Base-by-base conservation (phyloP, 1,140 invertebrate genomes). In the Arion vulgaris region DNA sequence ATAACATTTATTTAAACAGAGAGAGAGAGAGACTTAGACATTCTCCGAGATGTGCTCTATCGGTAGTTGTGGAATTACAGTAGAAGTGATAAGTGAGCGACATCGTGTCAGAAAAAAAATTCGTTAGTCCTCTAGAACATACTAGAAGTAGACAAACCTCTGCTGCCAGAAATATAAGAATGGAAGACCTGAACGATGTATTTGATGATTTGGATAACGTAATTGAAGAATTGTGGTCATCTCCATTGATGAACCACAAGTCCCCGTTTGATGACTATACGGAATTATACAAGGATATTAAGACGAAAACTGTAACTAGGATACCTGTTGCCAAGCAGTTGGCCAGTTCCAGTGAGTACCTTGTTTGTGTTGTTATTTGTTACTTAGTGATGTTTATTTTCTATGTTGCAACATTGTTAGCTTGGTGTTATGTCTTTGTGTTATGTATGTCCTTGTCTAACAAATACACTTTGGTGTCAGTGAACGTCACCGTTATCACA, bases 261-360 rank as follows among this genome's bases (percentile, higher is more conserved):
- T 90, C 89, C 32, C 89, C 89, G 11, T 90, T 90, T 83, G 87
- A 88, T 78, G 89, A 90, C 78, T 90, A 88, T 79, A 87, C 87
- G 84, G 88, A 90, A 81, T 82, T 90, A 57, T 90, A 85, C 84
- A 86, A 85, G 23, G 87, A 89, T 41, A 87, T 90, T 39, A 75
- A 83, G 23, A 49, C 75, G 32, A 53, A 75, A 28, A 66, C 4
- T 11, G 7, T 15, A 11, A 28, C 62, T 7, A 23, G n/a, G 62
- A 66, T 66, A 66, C 51, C 51, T 57, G 51, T 57, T 19, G 9
- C 23, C 2, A 34, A 34, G 17, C 0, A 28, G n/a, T 11, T 28
- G n/a, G 4, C n/a, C 28, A 66, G 62, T 32, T 13, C 28, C 19
- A 32, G 62, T 66, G 62, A 66, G 62, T 66, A 66, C 32, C 9